Percentiles rank a stretch among this genome's conserved stretches.
Conservation (phyloP, 2,888 invertebrate species). For the Poecilus cupreus region DNA sequence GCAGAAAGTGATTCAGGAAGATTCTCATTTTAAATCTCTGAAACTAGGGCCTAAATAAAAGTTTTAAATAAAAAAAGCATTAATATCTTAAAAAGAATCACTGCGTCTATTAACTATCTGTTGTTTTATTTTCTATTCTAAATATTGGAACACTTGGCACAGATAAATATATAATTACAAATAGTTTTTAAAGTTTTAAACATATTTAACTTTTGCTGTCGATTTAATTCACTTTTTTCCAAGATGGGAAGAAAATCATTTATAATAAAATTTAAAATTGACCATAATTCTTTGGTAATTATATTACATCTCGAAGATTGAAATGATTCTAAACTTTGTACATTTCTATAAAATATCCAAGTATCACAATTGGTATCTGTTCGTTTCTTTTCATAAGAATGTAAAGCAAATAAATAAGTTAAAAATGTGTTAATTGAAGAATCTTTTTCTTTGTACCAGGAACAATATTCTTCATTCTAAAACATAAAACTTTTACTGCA, state of each 20-base stretch:
- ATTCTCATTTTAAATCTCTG: too few species aligned
- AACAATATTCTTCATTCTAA: slow-evolving; percentile 23
- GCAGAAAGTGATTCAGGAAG: too few species aligned
- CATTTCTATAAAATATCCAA: slow-evolving; percentile 25
- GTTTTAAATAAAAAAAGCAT: too few species aligned
- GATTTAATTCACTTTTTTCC: not conserved
- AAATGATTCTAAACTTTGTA: slow-evolving; percentile 19
- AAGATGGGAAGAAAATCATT: slow-evolving; percentile 18
- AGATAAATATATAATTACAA: slow-evolving; percentile 27
- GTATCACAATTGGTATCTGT: not conserved
- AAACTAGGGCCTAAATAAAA: too few species aligned
- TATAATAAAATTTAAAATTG: slow-evolving; percentile 13
- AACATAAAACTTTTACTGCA: too few species aligned
- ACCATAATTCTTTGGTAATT: slow-evolving; percentile 12
- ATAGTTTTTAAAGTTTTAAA: slow-evolving; percentile 39
- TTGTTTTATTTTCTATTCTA: not conserved
- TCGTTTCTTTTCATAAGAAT: slow-evolving; percentile 25
- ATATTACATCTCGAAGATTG: slow-evolving; percentile 1
- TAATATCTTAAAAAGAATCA: too few species aligned
- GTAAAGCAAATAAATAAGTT: slow-evolving; percentile 8
- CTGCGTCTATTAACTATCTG: not conserved
- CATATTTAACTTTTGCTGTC: slow-evolving; percentile 7
- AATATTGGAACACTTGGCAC: slow-evolving; percentile 24
- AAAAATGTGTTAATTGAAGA: not conserved
- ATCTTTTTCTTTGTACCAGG: not conserved